Conservation (phyloP, 2,797 vertebrate species). For the Emydoidea blandingii region DNA sequence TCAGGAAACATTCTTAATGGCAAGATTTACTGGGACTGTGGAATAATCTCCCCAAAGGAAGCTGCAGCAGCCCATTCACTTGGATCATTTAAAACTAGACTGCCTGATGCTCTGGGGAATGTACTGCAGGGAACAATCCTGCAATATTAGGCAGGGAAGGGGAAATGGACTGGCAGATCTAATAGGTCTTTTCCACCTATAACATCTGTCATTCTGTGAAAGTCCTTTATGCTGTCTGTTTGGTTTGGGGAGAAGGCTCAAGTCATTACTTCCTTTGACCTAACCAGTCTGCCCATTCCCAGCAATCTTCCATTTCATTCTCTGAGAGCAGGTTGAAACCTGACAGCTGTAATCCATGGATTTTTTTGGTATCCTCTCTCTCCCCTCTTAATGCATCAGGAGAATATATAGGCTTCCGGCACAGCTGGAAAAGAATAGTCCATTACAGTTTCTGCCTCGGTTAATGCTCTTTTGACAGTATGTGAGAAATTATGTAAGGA, state of each 20-base stretch:
- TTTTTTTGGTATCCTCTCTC: neutral
- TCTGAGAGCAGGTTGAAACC: conserved; percentile 34
- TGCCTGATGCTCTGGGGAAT: neutral
- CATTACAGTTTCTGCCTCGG: conserved; percentile 25
- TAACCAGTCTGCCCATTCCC: neutral
- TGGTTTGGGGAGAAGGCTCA: neutral
- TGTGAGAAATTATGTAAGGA: conserved; percentile 40
- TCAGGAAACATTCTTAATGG: neutral
- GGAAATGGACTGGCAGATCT: accelerated
- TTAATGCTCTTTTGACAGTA: conserved; percentile 8
- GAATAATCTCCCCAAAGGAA: neutral
- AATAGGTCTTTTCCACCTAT: neutral
- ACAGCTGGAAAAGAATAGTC: conserved; percentile 43
- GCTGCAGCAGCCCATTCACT: neutral
- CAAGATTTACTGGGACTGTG: neutral
- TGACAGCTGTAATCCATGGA: conserved; percentile 38
- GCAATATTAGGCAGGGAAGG: neutral
- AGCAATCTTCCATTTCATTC: conserved; percentile 13
- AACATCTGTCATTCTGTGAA: neutral
- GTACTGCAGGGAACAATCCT: neutral
- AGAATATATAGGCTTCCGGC: neutral
- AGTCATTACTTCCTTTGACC: conserved; percentile 17
- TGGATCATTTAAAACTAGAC: neutral
- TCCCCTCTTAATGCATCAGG: conserved; percentile 23
- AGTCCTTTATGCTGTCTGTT: neutral